Base-by-base conservation (phyloP, 2,113 vertebrate genomes). In the Cottus gobio region DNA sequence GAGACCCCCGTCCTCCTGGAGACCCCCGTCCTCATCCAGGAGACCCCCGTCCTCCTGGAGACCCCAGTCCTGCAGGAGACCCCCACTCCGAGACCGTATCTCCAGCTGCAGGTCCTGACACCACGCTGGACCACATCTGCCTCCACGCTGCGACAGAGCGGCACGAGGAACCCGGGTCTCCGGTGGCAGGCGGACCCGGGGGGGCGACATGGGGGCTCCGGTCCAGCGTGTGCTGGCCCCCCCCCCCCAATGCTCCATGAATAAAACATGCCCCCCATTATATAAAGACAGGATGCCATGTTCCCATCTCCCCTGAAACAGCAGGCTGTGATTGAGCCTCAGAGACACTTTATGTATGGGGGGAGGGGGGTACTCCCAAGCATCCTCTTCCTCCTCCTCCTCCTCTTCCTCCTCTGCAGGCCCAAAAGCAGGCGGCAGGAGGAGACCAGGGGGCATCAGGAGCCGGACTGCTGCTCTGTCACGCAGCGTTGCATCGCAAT, bases 201-300 rank as follows among this genome's bases (percentile, higher is more conserved):
- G 10, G 11, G 37, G 3, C 8, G 1, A 39, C 11, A 11, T 39
- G 10, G 9, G 37, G 37, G 37, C 81, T 73, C 54, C 34, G 52
- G 74, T 70, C 75, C 87, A 82, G 42, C 71, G 4, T 62, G 70
- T 44, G 37, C 37, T 39, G 6, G 1, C 37, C 37, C 37, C 37
- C 37, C 9, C 37, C 37, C 37, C 11, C 71, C 15, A n/a, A n/a
- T n/a, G n/a, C 44, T 18, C 69, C 18, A 90, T 92, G 85, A 91
- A 92, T 93, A 85, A 93, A 93, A 91, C 24, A 92, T 92, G 74
- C 54, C 28, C 58, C 39, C 57, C 85, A 71, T 91, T 91, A 88
- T 86, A 88, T 87, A 89, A 24, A 91, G 75, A 76, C 72, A 71
- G 75, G 75, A 39, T 39, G 37, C 11, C 37, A 52, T 28, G 67